Base-by-base conservation (phyloP, 1,140 invertebrate genomes). In the Wasmannia auropunctata region DNA sequence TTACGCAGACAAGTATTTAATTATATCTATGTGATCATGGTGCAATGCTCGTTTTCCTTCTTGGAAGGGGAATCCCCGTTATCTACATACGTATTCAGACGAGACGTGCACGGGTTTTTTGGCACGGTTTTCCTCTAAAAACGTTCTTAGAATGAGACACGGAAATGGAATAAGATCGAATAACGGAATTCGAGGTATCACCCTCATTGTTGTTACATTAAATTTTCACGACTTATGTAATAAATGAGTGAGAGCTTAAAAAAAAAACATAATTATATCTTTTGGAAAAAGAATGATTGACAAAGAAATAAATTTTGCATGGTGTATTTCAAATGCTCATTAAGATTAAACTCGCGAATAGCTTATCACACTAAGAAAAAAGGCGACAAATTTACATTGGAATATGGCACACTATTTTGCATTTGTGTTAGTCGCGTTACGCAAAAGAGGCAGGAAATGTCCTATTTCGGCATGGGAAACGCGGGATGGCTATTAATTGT, bases 61-160 rank as follows among this genome's bases (percentile, higher is more conserved):
- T 16, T 37, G 25, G 19, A 46, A 51, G 58, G 31, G 63, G 58
- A 60, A 72, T 63, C 60, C 80, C 86, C 88, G 89, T 90, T 90
- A 90, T 72, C 86, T 81, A 63, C 49, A 87, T 87, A 86, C 10
- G 74, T 87, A 89, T 87, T 87, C 88, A 65, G 54, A 56, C 77
- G 62, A 69, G 62, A 88, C 69, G 40, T 69, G 31, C 67, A 70
- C 65, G 37, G 28, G 65, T 58, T 89, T 89, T n/a, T 90, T 90
- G 88, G 76, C 88, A 90, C 56, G 86, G n/a, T 56, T 87, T 60
- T 87, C 69, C 62, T 90, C 75, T 83, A 87, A 90, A 90, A 90
- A 86, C 85, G 76, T 77, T 75, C 65, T n/a, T 69, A 56, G 43
- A 56, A 58, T 22, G 28, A 65, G 60, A 76, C 88, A 62, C 74